Conservation (phyloP, 2,888 invertebrate genomes). For the Cheiracanthium punctorium region DNA sequence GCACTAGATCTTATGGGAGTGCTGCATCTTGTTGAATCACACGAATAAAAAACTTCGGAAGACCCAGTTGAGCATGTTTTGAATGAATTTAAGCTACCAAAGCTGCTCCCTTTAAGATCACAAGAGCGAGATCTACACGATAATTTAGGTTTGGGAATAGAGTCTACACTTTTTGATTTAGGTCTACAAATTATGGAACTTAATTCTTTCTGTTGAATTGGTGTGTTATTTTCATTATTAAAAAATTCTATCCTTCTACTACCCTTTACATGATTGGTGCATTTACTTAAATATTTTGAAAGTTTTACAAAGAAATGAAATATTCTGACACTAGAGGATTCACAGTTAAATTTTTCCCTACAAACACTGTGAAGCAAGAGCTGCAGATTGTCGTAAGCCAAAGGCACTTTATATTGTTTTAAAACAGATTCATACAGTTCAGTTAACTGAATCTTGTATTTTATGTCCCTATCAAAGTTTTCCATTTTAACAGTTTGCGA, state of each 20-base stretch:
- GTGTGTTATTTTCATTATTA: too few species aligned
- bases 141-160: too few species aligned
- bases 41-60: conserved; percentile 30
- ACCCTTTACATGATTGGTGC: too few species aligned
- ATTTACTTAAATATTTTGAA: not conserved
- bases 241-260: too few species aligned
- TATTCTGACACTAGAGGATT: not conserved
- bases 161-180: too few species aligned
- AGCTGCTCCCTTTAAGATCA: not conserved
- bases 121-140: not conserved
- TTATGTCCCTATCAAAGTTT: not conserved
- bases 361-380: not conserved
- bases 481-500: not conserved
- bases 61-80: conserved; percentile 15
- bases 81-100: conserved; percentile 27
- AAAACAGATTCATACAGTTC: not conserved
- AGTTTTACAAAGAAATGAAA: not conserved
- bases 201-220: too few species aligned
- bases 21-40: conserved; percentile 23
- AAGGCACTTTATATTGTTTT: not conserved
- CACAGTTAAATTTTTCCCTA: not conserved
- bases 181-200: too few species aligned
- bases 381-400: not conserved
- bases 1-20: too few species aligned
- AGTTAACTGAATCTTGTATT: not conserved